Evolutionary conservation across 2,888 invertebrate species (phyloP).

Genomic region (Morpho achilles): DNA sequence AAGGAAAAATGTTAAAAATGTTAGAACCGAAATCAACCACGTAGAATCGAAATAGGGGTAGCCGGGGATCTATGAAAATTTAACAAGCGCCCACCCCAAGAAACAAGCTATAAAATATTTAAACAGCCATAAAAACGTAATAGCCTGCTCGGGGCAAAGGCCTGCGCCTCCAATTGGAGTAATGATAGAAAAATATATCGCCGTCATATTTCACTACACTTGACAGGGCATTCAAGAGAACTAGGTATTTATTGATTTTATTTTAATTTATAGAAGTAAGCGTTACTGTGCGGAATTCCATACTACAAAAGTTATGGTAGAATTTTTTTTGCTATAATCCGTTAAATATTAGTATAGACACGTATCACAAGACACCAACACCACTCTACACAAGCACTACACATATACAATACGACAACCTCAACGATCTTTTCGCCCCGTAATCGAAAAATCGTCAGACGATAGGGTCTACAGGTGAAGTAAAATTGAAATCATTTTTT

Average conservation of each 20-base stretch:
- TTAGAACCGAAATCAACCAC: neutral
- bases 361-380: no score
- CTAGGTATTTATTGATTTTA: neutral
- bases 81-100: constrained; percentile 47
- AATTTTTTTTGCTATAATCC: no score
- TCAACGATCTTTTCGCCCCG: no score
- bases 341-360: no score
- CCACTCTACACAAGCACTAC: no score
- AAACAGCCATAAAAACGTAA: constrained; percentile 27
- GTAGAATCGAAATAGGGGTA: constrained; percentile 15
- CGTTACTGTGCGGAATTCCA: no score
- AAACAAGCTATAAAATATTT: constrained; percentile 32
- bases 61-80: constrained; percentile 54
- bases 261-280: no score
- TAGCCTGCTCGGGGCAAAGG: constrained; percentile 11
- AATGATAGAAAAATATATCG: constrained; percentile 15
- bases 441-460: no score
- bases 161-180: constrained; percentile 12
- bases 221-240: constrained; percentile 3
- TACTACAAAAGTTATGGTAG: no score
- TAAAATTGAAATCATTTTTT: no score
- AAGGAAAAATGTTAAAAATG: neutral
- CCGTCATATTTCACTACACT: constrained; percentile 3
- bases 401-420: no score
- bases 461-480: no score